phyloP scores from a whole-genome alignment of 2,797 vertebrate species.

The Tragelaphus eurycerus region DNA sequence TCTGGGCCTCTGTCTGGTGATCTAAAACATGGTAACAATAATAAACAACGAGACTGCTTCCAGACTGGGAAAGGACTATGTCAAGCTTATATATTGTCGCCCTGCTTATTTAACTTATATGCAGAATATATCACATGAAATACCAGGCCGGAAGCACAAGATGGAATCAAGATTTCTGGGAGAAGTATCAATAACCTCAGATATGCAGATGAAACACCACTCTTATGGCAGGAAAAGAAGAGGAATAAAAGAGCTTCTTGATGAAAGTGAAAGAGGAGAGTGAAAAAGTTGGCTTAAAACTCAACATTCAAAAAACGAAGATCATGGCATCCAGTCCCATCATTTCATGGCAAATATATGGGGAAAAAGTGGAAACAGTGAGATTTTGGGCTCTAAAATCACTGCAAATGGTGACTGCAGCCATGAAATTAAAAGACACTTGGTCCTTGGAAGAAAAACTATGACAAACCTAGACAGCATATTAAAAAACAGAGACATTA shows the following conservation, averaged over 20 bases:
- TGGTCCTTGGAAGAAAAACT: not conserved
- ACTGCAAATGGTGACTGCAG: not conserved
- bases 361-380: not conserved
- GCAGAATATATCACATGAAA: not conserved
- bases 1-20: not conserved
- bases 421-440: not conserved
- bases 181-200: not conserved
- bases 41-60: not conserved
- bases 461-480: not conserved
- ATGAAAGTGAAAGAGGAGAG: not conserved
- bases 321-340: not conserved
- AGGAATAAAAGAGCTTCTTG: not conserved
- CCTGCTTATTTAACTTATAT: not conserved
- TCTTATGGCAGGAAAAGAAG: not conserved
- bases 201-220: not conserved
- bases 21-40: not conserved
- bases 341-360: not conserved
- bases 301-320: not conserved
- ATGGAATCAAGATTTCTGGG: not conserved
- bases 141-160: not conserved
- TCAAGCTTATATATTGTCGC: not conserved
- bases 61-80: not conserved
- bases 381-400: not conserved
- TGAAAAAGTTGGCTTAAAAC: not conserved
- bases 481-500: not conserved